Conservation (phyloP, 2,888 invertebrate species). For the Drosophila acutilabella region DNA sequence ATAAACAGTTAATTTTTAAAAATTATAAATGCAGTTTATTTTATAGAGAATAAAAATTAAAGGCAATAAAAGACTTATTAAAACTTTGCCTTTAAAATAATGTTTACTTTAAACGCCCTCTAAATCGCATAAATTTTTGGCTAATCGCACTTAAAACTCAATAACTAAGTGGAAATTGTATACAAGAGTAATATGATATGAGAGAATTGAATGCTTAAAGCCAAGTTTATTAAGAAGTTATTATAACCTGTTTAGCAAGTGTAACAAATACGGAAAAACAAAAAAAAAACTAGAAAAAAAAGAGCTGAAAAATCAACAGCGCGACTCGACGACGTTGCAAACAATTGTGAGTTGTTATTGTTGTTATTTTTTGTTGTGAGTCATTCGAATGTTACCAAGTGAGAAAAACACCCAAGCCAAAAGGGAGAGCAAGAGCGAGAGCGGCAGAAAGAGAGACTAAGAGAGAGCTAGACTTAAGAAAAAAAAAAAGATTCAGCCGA, state of each 20-base stretch:
- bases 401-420: constrained; percentile 18
- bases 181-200: constrained; percentile 11
- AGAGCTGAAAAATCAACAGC: constrained; percentile 18
- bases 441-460: constrained; percentile 1
- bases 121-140: background rate
- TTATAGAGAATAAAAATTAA: too few species aligned
- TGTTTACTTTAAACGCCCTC: constrained; percentile 8
- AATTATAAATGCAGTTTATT: too few species aligned
- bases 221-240: constrained; percentile 20
- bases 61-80: too few species aligned
- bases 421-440: constrained; percentile 9
- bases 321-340: constrained; percentile 47
- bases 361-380: constrained; percentile 37
- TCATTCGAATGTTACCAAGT: constrained; percentile 47
- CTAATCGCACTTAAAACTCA: constrained; percentile 1
- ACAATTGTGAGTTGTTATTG: constrained; percentile 52
- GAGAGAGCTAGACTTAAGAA: constrained; percentile 19
- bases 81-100: too few species aligned
- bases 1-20: too few species aligned
- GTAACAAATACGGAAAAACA: constrained; percentile 2
- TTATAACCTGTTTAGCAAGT: constrained; percentile 26
- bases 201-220: constrained; percentile 1
- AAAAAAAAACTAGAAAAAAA: constrained; percentile 5
- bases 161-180: constrained; percentile 7
- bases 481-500: constrained; percentile 17